Evolutionary conservation across 2,113 vertebrate species (phyloP).

Genomic region (Neodon shergylaensis): DNA sequence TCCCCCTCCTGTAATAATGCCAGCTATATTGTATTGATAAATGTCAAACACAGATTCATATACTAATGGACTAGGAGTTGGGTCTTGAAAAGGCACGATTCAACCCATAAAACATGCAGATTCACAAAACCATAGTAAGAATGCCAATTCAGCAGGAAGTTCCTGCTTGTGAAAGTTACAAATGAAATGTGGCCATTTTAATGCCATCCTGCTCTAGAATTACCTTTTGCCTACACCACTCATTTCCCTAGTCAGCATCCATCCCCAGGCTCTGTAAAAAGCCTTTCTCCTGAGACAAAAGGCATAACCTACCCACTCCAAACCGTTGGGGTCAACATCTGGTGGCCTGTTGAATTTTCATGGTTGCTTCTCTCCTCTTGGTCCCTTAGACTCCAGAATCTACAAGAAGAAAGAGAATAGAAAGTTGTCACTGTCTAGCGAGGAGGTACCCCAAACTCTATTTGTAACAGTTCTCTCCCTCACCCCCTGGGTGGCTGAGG

Average conservation of each 20-base stretch:
- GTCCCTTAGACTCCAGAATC: neutral
- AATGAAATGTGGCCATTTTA: neutral
- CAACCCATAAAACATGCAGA: neutral
- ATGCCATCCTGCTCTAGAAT: neutral
- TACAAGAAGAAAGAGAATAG: neutral
- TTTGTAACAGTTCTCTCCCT: neutral
- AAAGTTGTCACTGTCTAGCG: neutral
- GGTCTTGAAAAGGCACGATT: neutral
- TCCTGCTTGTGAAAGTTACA: neutral
- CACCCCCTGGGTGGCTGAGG: neutral
- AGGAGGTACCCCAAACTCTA: neutral
- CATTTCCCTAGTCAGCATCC: neutral
- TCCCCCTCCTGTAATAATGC: neutral
- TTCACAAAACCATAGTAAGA: neutral
- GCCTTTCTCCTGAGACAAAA: neutral
- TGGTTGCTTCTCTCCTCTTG: neutral
- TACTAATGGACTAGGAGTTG: too few species aligned
- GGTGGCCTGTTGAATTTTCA: neutral
- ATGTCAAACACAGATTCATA: neutral
- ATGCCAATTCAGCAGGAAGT: too few species aligned
- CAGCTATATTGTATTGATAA: neutral
- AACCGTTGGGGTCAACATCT: neutral
- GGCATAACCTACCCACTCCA: neutral
- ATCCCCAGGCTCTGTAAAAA: neutral
- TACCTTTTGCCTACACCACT: neutral